Base-by-base conservation (phyloP, 1,140 invertebrate species). In the Physella acuta region DNA sequence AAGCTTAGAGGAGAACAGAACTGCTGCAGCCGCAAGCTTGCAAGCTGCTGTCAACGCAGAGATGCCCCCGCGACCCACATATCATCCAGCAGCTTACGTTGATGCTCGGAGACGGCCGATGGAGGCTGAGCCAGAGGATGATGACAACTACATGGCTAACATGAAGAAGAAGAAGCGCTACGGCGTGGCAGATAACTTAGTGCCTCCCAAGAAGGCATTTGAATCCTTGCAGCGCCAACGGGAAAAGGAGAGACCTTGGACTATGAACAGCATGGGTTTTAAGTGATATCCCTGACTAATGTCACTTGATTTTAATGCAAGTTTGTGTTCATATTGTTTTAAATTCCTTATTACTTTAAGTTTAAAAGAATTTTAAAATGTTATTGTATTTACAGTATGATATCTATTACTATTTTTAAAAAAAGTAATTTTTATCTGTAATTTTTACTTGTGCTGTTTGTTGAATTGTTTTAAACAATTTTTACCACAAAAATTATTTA, bases 201-300 rank as follows among this genome's bases (percentile, higher is more conserved):
- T 92, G 33, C 94, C 94, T 44, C 90, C 92, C 8, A 93, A 95
- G 79, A 93, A 91, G 86, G 92, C 94, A 8, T 88, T 94, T 79
- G 92, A 92, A 84, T 88, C 90, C 81, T 93, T 92, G 77, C 89
- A 89, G 80, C 83, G 86, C 62, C 88, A 89, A 75, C 86, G 89
- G 79, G 77, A 84, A 44, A 86, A 87, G 73, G 84, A 88, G 73
- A 78, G 81, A 65, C 85, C 86, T 14, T 84, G 86, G 85, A 84
- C 83, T 26, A 37, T 81, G 56, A 31, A 33, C 8, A 55, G 24
- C 11, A 24, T 24, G 8, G 24, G 24, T 24, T 30, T 24, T 14
- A 5, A 55, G 28, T 55, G 53, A 30, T 24, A 55, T 55, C 24
- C 24, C 28, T n/a, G 11, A 49, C 11, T 14, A 49, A 11, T 14